Evolutionary conservation across 2,888 invertebrate species (phyloP).

Genomic region (Busseola fusca): DNA sequence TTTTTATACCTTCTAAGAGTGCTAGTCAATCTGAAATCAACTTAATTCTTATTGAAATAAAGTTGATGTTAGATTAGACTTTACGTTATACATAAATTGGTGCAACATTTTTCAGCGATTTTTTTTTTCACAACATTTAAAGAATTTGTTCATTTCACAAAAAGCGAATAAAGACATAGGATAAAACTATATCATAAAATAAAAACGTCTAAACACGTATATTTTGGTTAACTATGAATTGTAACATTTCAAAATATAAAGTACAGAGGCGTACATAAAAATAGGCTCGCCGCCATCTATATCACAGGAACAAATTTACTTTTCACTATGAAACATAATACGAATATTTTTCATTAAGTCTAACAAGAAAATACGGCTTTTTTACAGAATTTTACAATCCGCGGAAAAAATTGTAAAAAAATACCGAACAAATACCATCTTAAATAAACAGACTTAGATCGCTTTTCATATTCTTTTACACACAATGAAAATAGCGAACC

Average conservation of each 20-base stretch:
- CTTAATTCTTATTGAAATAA: no score
- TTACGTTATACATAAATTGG: not conserved
- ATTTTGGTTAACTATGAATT: conserved; percentile 43
- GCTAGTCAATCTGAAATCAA: no score
- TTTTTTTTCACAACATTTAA: not conserved
- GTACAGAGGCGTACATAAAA: conserved; percentile 43
- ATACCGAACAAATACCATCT: not conserved
- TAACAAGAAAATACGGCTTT: not conserved
- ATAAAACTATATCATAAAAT: conserved; percentile 47
- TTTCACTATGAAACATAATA: conserved; percentile 14
- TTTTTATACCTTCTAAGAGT: no score
- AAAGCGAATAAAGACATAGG: conserved; percentile 31
- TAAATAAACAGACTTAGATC: not conserved
- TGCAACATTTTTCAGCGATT: conserved; percentile 18
- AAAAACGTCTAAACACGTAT: conserved; percentile 52
- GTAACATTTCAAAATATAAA: conserved; percentile 12
- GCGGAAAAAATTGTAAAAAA: not conserved
- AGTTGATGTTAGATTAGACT: no score
- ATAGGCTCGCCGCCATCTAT: conserved; percentile 25
- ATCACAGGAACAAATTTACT: conserved; percentile 39
- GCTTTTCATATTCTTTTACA: conserved; percentile 14
- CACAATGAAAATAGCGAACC: not conserved
- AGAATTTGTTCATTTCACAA: conserved; percentile 23
- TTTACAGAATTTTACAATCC: not conserved
- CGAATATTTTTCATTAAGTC: not conserved